Evolutionary conservation across 2,113 vertebrate genomes (phyloP).

Genomic region (Rhinoptilus africanus): DNA sequence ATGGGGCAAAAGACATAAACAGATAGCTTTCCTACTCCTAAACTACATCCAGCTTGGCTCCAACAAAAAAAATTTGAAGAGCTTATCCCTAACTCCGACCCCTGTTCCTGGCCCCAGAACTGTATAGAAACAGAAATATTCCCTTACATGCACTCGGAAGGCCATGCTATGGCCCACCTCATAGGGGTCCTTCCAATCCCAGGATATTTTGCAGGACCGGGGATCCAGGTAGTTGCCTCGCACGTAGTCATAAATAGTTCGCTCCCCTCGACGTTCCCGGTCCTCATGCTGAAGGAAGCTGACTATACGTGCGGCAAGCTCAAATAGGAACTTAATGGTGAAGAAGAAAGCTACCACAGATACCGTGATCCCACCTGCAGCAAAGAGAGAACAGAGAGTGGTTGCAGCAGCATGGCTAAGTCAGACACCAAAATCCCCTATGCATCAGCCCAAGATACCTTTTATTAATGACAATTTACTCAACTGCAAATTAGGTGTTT

Average conservation of each 20-base stretch:
- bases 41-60: background rate
- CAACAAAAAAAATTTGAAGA: background rate
- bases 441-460: background rate
- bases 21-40: background rate
- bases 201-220: conserved; percentile 94
- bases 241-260: conserved; percentile 97
- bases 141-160: conserved; percentile 94
- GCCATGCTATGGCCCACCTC: conserved; percentile 99
- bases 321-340: conserved; percentile 99
- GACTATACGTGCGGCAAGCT: conserved; percentile 95
- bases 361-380: conserved; percentile 94
- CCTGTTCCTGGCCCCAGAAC: background rate
- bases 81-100: background rate
- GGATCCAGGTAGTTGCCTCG: conserved; percentile 98
- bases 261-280: conserved; percentile 91
- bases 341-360: conserved; percentile 98
- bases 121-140: conserved; percentile 69
- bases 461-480: background rate
- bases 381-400: conserved; percentile 26
- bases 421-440: background rate
- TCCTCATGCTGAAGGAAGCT: conserved; percentile 99
- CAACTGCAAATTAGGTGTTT: background rate
- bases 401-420: background rate
- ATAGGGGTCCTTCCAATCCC: conserved; percentile 98
- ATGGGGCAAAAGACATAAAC: background rate